phyloP scores from a whole-genome alignment of 2,113 vertebrate species.

The Plotosus lineatus region DNA sequence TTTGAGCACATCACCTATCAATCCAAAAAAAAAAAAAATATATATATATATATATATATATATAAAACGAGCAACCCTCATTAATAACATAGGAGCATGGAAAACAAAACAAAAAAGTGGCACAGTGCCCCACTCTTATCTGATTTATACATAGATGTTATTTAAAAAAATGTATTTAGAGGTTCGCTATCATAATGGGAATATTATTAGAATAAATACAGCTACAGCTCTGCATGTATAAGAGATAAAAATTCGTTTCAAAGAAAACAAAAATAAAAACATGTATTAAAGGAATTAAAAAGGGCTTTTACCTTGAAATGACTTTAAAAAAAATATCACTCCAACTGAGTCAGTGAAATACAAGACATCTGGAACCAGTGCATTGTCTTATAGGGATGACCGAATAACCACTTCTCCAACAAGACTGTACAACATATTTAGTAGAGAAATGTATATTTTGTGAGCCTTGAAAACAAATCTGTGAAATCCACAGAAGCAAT shows the following conservation, averaged over 20 bases:
- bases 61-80: slow-evolving; percentile 31
- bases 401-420: background rate
- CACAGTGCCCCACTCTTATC: slow-evolving; percentile 13
- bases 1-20: slow-evolving; percentile 15
- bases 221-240: slow-evolving; percentile 8
- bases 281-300: background rate
- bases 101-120: slow-evolving; percentile 31
- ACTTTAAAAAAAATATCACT: slow-evolving; percentile 19
- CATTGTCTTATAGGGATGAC: background rate
- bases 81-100: slow-evolving; percentile 12
- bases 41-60: no score
- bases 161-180: slow-evolving; percentile 24
- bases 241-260: background rate
- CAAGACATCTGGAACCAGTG: background rate
- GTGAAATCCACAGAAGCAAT: background rate
- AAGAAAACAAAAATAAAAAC: background rate
- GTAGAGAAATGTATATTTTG: background rate
- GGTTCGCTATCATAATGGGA: slow-evolving; percentile 12
- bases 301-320: slow-evolving; percentile 20
- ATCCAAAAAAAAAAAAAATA: no score
- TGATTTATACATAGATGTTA: slow-evolving; percentile 16
- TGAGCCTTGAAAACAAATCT: slow-evolving; percentile 12
- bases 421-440: background rate
- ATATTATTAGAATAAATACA: slow-evolving; percentile 9
- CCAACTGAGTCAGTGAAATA: background rate